phyloP scores from a whole-genome alignment of 1,140 invertebrate genomes.

The Trichonephila clavipes region DNA sequence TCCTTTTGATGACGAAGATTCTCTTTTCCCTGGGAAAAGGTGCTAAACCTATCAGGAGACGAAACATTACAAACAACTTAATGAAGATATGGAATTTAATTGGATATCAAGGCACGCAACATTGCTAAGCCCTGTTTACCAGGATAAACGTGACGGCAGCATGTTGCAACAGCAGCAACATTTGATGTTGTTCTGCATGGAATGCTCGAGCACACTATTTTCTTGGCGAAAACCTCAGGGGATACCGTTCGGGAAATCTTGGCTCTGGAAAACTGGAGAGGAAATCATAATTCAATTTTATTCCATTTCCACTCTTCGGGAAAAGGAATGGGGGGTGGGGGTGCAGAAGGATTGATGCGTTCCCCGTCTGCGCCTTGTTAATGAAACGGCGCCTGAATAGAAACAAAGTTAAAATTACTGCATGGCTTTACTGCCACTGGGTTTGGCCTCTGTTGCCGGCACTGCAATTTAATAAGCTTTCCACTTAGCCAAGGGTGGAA shows the following conservation, averaged over 20 bases:
- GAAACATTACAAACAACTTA: slow-evolving; percentile 41
- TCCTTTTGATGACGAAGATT: slow-evolving; percentile 2
- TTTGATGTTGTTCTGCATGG: neutral
- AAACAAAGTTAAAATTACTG: slow-evolving; percentile 60
- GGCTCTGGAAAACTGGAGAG: slow-evolving; percentile 19
- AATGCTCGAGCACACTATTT: neutral
- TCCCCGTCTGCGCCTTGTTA: slow-evolving; percentile 37
- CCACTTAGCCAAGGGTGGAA: slow-evolving; percentile 55
- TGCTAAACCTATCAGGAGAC: slow-evolving; percentile 37
- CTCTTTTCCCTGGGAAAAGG: neutral
- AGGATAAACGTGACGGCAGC: slow-evolving; percentile 2
- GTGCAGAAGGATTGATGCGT: neutral
- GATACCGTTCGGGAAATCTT: slow-evolving; percentile 15
- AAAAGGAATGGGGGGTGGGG: neutral
- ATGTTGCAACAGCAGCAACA: neutral
- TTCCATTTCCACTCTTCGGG: slow-evolving; percentile 54
- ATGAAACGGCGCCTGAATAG: slow-evolving; percentile 49
- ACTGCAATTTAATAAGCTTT: slow-evolving; percentile 61
- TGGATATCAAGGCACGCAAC: slow-evolving; percentile 39
- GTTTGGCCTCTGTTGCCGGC: slow-evolving; percentile 6
- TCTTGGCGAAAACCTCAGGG: slow-evolving; percentile 11
- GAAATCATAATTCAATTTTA: slow-evolving; percentile 64
- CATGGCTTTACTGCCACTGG: slow-evolving; percentile 21
- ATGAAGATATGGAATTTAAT: slow-evolving; percentile 62
- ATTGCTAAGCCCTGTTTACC: neutral